A percentile compares a stretch with the other conserved stretches of the same genome.
Evolutionary conservation across 1,140 invertebrate species (phyloP).

Genomic region (Spodoptera frugiperda): DNA sequence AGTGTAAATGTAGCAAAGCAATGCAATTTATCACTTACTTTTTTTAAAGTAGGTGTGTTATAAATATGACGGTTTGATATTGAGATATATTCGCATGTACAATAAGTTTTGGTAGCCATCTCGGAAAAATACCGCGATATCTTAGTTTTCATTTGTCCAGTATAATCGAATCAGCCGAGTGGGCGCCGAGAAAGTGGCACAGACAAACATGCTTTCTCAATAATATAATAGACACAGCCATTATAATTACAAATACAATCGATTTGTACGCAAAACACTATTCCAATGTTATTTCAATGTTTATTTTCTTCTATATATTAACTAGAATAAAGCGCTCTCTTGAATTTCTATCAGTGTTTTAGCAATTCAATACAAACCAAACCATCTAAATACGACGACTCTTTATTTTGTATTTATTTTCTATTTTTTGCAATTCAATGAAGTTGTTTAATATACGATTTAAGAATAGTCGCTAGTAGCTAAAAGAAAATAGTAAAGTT

Average conservation of each 20-base stretch:
- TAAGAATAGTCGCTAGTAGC: no score
- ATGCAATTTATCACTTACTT: no score
- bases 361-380: not conserved
- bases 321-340: not conserved
- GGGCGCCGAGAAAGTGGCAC: constrained; percentile 9
- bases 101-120: no score
- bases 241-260: constrained; percentile 37
- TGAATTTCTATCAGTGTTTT: constrained; percentile 5
- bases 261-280: constrained; percentile 30
- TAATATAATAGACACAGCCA: constrained; percentile 14
- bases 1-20: no score
- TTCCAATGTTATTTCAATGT: not conserved
- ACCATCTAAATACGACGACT: not conserved
- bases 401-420: not conserved
- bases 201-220: constrained; percentile 24
- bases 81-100: no score
- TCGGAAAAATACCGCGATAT: no score
- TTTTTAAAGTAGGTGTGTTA: no score
- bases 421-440: not conserved
- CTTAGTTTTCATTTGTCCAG: not conserved
- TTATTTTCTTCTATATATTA: constrained; percentile 17
- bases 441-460: not conserved
- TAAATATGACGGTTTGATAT: no score
- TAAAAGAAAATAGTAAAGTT: no score
- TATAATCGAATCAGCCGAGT: constrained; percentile 20